Evolutionary conservation across 2,797 vertebrate genomes (phyloP), one percentile per base, ranked within the genome.

Genomic region (Rhinogobio ventralis): DNA sequence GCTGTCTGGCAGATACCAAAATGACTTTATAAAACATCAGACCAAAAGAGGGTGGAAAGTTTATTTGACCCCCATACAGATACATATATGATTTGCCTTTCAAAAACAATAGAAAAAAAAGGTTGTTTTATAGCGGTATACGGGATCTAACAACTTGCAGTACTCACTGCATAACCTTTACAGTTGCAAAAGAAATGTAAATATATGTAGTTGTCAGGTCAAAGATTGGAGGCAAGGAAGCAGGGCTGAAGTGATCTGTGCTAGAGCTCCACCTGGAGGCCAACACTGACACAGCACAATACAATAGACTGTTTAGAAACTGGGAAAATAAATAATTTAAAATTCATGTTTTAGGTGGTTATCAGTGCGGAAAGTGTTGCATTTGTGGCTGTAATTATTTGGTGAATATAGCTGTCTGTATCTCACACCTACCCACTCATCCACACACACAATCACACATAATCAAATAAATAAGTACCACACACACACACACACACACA

Each of bases 181-280:
- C 11, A 46, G 39, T 62, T 60, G 53, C 68, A 72, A 72, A 72
- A 46, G 3, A 72, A 11, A 71, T 71, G 66, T 39, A 71, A 71
- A 81, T 30, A 64, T 64, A 49, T 80, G 8, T 69, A 25, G 78
- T 53, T 51, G 67, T 57, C 66, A 5, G 11, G 36, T 60, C 19
- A 19, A 30, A 33, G 13, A 36, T 14, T 10, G 0, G 5, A 81
- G 39, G n/a, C 42, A 19, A 9, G n/a, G n/a, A 49, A 71, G 39
- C n/a, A 45, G n/a, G 15, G 49, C 30, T 68, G 9, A 66, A n/a
- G 19, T 66, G 20, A 68, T 23, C 23, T 55, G 8, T 39, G 7
- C 51, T 45, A 60, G 10, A 46, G 39, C 39, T 30, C 80, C 39
- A n/a, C 25, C 80, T 46, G 68, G 39, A 33, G 53, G 39, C 55